Evolutionary conservation across 1,140 invertebrate genomes (phyloP).

Genomic region (Aphaenogaster floridana): DNA sequence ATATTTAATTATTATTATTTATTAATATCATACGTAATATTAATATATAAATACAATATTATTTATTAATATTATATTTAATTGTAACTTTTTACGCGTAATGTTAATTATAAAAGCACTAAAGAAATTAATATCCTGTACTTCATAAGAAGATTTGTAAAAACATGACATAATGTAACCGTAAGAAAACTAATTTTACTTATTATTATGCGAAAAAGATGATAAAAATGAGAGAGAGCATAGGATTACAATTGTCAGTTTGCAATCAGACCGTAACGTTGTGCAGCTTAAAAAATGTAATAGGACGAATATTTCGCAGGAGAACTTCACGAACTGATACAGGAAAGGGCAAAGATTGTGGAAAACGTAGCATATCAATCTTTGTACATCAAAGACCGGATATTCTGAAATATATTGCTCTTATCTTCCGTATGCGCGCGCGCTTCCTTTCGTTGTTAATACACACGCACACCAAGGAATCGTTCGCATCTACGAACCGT

Average conservation of each 20-base stretch:
- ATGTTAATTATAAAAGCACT: background rate
- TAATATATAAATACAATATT: too few species aligned
- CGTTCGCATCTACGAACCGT: slow-evolving; percentile 42
- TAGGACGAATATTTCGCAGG: slow-evolving; percentile 18
- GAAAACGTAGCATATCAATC: background rate
- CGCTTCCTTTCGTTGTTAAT: slow-evolving; percentile 52
- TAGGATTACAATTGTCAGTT: slow-evolving; percentile 12
- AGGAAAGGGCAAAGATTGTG: background rate
- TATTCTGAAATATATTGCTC: slow-evolving; percentile 75
- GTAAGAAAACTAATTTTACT: background rate
- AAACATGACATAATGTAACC: background rate
- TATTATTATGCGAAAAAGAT: background rate
- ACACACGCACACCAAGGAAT: background rate
- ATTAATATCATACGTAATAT: background rate
- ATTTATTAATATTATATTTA: background rate
- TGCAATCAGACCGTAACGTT: slow-evolving; percentile 25
- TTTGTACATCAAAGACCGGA: slow-evolving; percentile 63
- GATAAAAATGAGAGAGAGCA: background rate
- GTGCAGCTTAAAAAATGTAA: slow-evolving; percentile 21
- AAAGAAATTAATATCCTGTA: background rate
- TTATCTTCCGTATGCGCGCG: slow-evolving; percentile 54
- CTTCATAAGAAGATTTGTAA: background rate
- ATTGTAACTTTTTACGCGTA: background rate
- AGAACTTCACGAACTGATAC: slow-evolving; percentile 12
- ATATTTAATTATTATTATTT: background rate